These are phyloP conservation scores for Anastrepha obliqua DNA, from an alignment of 1,140 invertebrate species.

Conservation along the genomic window DNA sequence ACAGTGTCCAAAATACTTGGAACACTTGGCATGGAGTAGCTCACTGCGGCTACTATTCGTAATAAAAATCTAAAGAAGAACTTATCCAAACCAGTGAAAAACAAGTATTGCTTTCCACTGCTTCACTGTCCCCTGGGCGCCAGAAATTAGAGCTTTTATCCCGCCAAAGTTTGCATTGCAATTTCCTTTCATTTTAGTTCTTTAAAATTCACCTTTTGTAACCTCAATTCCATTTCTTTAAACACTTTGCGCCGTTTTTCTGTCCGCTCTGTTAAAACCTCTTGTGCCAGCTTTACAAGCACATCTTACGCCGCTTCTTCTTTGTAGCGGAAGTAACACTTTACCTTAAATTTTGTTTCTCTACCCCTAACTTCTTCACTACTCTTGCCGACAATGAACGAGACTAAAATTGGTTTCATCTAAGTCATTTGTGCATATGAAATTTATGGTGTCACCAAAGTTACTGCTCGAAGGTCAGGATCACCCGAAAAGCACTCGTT, in stretches of 20 bases:
- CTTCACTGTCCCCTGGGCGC: no score
- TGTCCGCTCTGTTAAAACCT: neutral
- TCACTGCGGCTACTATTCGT: no score
- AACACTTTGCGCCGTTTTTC: neutral
- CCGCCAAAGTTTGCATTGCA: neutral
- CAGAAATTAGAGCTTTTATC: no score
- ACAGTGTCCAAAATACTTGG: no score
- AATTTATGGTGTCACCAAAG: constrained; percentile 21
- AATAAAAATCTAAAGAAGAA: no score
- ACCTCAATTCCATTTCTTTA: neutral
- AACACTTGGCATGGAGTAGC: no score
- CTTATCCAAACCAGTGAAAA: no score
- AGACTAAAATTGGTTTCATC: neutral
- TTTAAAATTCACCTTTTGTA: neutral
- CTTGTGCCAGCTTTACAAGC: neutral
- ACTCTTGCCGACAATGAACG: neutral
- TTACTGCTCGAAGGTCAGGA: constrained; percentile 9
- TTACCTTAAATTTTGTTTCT: constrained; percentile 13
- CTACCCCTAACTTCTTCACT: neutral
- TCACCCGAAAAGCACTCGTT: neutral
- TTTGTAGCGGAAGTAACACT: neutral
- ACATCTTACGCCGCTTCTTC: neutral
- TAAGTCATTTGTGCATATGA: constrained; percentile 28
- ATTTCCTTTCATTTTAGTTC: neutral
- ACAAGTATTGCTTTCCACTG: no score